Conservation (phyloP, 2,797 vertebrate genomes). For the Enteromius mattozi region DNA sequence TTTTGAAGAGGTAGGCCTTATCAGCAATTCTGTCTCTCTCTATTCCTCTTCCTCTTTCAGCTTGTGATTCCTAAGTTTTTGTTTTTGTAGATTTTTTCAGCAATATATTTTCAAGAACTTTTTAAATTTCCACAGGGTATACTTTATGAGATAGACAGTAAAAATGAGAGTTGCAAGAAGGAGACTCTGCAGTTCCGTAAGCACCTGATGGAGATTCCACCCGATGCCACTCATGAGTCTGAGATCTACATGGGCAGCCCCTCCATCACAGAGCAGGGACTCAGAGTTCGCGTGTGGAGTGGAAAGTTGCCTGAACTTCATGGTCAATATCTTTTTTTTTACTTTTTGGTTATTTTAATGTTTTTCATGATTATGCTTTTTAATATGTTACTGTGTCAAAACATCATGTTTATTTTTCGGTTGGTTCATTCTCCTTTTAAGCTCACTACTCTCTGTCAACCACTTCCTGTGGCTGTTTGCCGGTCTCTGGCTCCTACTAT, state of each 20-base stretch:
- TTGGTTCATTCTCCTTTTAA: conserved; percentile 48
- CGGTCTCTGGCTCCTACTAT: conserved; percentile 64
- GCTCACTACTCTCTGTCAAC: conserved; percentile 66
- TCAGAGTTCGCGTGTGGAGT: conserved; percentile 71
- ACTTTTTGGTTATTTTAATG: not conserved
- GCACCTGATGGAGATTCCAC: conserved; percentile 75
- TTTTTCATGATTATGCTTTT: not conserved
- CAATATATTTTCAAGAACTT: not conserved
- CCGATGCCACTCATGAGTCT: conserved; percentile 61
- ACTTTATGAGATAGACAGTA: conserved; percentile 79
- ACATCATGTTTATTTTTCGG: not conserved
- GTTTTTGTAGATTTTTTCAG: not conserved
- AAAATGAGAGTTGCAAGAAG: conserved; percentile 80
- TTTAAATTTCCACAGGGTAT: conserved; percentile 64
- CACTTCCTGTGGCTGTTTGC: conserved; percentile 74
- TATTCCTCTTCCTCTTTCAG: conserved; percentile 2
- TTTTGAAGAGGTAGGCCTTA: conserved; percentile 74
- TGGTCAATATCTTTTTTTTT: conserved; percentile 55
- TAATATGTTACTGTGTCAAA: not conserved
- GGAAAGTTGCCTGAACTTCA: conserved; percentile 67
- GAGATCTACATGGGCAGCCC: conserved; percentile 63
- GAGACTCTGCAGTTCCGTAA: conserved; percentile 69
- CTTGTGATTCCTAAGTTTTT: not conserved
- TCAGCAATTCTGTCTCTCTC: not conserved
- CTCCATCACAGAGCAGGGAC: conserved; percentile 72